These are phyloP conservation scores for Excalfactoria chinensis DNA, from an alignment of 2,113 vertebrate genomes.

Conservation along the genomic window DNA sequence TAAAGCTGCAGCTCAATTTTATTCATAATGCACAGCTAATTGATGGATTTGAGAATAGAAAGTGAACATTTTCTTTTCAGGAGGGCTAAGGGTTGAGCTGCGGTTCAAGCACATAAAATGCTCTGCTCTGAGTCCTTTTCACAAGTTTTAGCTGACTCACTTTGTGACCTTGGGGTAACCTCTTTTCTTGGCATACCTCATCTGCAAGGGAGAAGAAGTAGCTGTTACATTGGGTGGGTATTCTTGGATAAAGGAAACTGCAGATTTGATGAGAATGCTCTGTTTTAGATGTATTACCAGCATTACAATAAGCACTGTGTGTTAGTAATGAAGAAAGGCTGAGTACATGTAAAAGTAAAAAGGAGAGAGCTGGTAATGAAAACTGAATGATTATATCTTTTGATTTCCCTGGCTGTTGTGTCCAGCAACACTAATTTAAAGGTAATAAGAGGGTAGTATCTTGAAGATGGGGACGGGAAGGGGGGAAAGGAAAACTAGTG, in stretches of 20 bases:
- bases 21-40: neutral
- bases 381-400: neutral
- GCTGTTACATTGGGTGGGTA: neutral
- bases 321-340: rapidly evolving
- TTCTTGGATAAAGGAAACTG: neutral
- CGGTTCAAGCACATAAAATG: neutral
- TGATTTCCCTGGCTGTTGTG: neutral
- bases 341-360: rapidly evolving
- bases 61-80: rapidly evolving
- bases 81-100: neutral
- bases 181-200: neutral
- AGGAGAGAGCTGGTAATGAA: neutral
- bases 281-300: neutral
- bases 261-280: neutral
- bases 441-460: neutral
- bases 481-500: neutral
- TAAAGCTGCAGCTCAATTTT: neutral
- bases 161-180: neutral
- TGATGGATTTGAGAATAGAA: neutral
- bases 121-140: neutral
- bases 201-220: neutral
- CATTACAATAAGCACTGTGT: rapidly evolving
- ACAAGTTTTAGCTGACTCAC: neutral
- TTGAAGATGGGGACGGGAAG: neutral
- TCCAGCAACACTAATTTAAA: neutral